Evolutionary conservation across 2,888 invertebrate species (phyloP), one percentile per base, ranked within the genome.

Genomic region (Chrysolina americana): DNA sequence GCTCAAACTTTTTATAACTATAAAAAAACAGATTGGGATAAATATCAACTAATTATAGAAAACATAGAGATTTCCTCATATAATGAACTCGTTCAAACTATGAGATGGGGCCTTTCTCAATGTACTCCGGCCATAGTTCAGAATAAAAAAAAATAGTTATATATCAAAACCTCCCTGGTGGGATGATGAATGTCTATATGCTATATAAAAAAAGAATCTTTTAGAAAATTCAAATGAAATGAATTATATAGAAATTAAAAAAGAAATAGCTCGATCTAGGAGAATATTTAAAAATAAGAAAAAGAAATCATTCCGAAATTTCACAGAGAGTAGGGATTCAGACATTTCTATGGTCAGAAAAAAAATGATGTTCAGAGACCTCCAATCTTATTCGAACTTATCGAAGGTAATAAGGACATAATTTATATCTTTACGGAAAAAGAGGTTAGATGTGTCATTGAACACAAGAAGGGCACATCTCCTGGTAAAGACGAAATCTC

Each of bases 151-250:
- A n/a, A n/a, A n/a, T n/a, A n/a, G n/a, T n/a, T n/a, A n/a, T n/a
- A n/a, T n/a, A n/a, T n/a, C n/a, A 5, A 41, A 47, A 11, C 19
- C 13, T 2, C 47, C 65, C 3, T 65, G 47, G 65, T 65, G 65
- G 65, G 47, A 65, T 28, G 47, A 65, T 21, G 65, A 65, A 21
- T 65, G 65, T 23, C 13, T 47, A 21, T 11, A 47, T 5, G 2
- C 47, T 19, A 65, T 65, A 11, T 47, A 47, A 13, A 65, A 47
- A 21, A 3, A n/a, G n/a, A n/a, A n/a, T n/a, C n/a, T n/a, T n/a
- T n/a, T n/a, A n/a, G n/a, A n/a, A n/a, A 47, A 17, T 9, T 47
- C 65, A 13, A 47, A 17, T 2, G 8, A 5, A 23, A 15, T 19
- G 2, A 65, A 65, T 15, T 65, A n/a, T 21, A 23, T 47, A 0